These are phyloP conservation scores for Campylomormyrus tamandua DNA, from an alignment of 2,113 vertebrate species.

Conservation along the genomic window DNA sequence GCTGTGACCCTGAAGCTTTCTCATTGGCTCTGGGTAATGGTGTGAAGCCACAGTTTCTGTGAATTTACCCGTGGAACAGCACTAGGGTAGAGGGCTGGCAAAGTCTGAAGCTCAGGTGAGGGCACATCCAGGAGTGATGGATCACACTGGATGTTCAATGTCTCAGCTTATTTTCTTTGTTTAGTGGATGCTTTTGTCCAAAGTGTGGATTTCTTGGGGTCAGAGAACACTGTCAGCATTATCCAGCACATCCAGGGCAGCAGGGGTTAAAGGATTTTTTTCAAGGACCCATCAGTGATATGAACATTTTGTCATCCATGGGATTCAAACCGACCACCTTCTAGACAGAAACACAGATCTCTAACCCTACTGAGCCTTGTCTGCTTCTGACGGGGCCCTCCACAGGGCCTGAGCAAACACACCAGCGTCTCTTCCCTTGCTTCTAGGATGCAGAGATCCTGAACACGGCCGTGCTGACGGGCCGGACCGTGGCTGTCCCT, in stretches of 20 bases:
- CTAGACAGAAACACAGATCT: neutral
- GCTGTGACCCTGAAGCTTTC: neutral
- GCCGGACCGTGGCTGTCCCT: conserved; percentile 77
- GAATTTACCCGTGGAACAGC: neutral
- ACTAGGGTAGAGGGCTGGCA: neutral
- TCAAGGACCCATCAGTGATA: neutral
- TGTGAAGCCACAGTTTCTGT: neutral
- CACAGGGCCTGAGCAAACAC: neutral
- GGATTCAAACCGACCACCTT: neutral
- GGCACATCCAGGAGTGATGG: neutral
- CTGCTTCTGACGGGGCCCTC: neutral
- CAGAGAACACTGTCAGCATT: neutral
- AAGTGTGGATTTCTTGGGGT: neutral
- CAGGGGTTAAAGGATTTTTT: neutral
- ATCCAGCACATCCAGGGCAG: neutral
- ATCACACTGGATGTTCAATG: neutral
- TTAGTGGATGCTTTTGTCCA: neutral
- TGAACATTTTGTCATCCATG: neutral
- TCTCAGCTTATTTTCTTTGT: neutral
- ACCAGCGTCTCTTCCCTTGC: neutral
- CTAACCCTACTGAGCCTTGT: neutral
- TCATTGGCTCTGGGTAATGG: neutral
- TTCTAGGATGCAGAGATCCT: conserved; percentile 85
- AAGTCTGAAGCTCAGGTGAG: neutral
- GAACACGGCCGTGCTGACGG: conserved; percentile 87